These are phyloP conservation scores for Plectus sambesii DNA, from an alignment of 1,140 invertebrate genomes.

Conservation along the genomic window DNA sequence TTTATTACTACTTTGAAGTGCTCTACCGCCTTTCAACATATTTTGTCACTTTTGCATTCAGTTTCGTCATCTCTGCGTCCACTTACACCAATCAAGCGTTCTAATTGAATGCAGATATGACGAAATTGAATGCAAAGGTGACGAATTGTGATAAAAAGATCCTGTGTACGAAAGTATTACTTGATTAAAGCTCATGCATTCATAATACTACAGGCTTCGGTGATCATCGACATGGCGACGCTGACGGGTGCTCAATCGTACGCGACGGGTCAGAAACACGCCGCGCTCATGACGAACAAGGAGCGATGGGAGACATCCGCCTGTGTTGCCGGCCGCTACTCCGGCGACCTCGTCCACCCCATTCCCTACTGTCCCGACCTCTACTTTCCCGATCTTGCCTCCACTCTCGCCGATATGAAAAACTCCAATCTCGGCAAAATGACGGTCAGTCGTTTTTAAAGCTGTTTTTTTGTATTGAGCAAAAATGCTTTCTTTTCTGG, in stretches of 20 bases:
- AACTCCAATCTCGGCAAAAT: slow-evolving; percentile 66
- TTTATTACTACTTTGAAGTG: too few relatives aligned
- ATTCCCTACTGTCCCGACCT: slow-evolving; percentile 74
- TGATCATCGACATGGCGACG: slow-evolving; percentile 79
- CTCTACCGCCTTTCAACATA: too few relatives aligned
- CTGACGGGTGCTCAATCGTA: slow-evolving; percentile 76
- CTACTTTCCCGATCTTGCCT: slow-evolving; percentile 73
- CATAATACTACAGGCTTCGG: slow-evolving; percentile 62
- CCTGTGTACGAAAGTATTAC: too few relatives aligned
- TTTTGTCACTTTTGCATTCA: slow-evolving; percentile 19
- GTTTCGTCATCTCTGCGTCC: too few relatives aligned
- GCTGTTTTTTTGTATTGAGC: too few relatives aligned
- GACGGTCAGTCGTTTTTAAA: too few relatives aligned
- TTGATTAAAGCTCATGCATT: too few relatives aligned
- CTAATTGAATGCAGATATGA: too few relatives aligned
- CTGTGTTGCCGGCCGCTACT: slow-evolving; percentile 55
- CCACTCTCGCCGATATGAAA: slow-evolving; percentile 77
- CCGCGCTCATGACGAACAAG: slow-evolving; percentile 63
- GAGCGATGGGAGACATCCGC: slow-evolving; percentile 58
- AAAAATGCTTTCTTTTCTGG: too few relatives aligned
- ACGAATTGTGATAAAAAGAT: too few relatives aligned
- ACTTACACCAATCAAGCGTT: too few relatives aligned
- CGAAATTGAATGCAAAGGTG: too few relatives aligned
- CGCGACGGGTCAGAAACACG: slow-evolving; percentile 74
- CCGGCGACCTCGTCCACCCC: slow-evolving; percentile 56